Evolutionary conservation across 2,888 invertebrate species (phyloP), one percentile per base, ranked within the genome.

Genomic region (Tubulanus polymorphus): DNA sequence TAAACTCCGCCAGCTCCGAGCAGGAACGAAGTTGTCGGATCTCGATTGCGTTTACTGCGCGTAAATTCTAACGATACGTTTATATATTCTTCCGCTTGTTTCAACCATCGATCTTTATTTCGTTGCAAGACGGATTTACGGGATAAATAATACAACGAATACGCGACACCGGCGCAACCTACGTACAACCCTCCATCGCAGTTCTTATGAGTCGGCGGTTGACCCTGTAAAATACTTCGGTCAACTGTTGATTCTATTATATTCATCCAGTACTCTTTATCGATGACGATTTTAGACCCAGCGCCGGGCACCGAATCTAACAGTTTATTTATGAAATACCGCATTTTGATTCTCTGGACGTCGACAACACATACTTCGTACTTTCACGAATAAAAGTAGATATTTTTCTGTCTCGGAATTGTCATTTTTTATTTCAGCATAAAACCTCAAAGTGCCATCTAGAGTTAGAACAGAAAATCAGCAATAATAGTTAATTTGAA

Each of bases 1-100:
- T 86, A 86, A 3, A 88, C 85, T 0, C 92, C 92, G 10, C 86
- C 87, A 69, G 87, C 86, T 1, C 91, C 91, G n/a, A 90, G 83
- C 15, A 91, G 76, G 76, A 91, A 90, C 0, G 87, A 85, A 15
- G 86, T 86, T 48, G 84, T 81, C 57, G 88, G 86, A n/a, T 79
- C 66, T 68, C 82, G 74, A 58, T 78, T 58, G 75, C 77, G n/a
- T 75, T 76, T 29, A 55, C 57, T 27, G n/a, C 78, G 71, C 8
- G 81, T 80, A 53, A 83, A 82, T 37, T 83, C 80, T 56, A 88
- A 73, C 1, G 87, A 85, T 10, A 86, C 85, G 51, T 83, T 80
- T 20, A 88, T 77, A 70, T 88, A 88, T 51, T 85, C 82, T 1
- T 83, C 67, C 1, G 85, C 86, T 66, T 84, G 84, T 46, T 84